Evolutionary conservation across 2,888 invertebrate genomes (phyloP), one percentile per base, ranked within the genome.

Genomic region (Neoaliturus tenellus): DNA sequence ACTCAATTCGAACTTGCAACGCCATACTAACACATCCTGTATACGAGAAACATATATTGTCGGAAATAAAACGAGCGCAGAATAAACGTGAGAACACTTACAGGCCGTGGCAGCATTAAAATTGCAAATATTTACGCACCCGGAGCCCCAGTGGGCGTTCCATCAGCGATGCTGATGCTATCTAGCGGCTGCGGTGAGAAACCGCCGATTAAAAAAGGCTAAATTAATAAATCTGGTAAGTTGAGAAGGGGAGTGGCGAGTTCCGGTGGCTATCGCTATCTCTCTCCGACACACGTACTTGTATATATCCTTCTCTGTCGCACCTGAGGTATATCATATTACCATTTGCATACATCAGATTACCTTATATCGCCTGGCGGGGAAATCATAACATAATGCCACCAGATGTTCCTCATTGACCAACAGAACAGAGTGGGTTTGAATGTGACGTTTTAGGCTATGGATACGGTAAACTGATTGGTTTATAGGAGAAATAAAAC

Each of bases 191-290:
- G 33, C 23, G 75, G 75, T 31, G 75, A 75, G 75, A 75, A 75
- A 55, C 31, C 23, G 78, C 31, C 35, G 78, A 78, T 78, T 78
- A 78, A 78, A 75, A 71, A 78, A 55, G 51, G 78, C 75, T 51
- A 78, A 78, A 78, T 78, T 78, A 78, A 78, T 78, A 78, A 78
- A 78, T 78, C 78, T 78, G 78, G 69, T 69, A 69, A 69, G 69
- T 39, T 35, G 69, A 69, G 69, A 28, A 2, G 35, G 71, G 55
- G 78, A 78, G 78, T 78, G 78, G 78, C 35, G 33, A 55, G 78
- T 78, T 78, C 78, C 78, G 78, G 78, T 78, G 25, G 78, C 78
- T 48, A 41, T 28, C 35, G 4, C 78, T 23, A 8, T 44, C 73
- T 75, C 55, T 55, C 78, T 75, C 23, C 8, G 8, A 33, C 69